Conservation (phyloP, 64 coral and sea anemone species). For the Dendronephthya gigantea region DNA sequence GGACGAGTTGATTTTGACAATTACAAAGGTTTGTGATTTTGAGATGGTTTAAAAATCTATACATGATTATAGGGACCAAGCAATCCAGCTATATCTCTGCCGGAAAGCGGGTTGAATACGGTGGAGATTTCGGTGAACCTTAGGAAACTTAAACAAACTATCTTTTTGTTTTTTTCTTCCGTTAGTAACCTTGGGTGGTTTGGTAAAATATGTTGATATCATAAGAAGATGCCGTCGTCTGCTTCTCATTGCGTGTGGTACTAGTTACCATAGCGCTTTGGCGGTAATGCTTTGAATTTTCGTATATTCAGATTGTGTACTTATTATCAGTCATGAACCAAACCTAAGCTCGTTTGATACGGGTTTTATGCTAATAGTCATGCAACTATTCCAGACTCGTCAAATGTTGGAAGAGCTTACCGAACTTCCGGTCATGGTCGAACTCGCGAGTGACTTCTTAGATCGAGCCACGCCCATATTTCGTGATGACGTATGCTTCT, state of each 20-base stretch:
- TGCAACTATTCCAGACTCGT: constrained; percentile 53
- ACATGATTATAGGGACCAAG: no score
- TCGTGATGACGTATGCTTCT: constrained; percentile 97
- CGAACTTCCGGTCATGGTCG: constrained; percentile 81
- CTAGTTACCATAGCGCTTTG: constrained; percentile 91
- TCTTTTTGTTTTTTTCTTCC: background rate
- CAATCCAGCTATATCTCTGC: no score
- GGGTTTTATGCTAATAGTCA: no score
- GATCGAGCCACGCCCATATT: constrained; percentile 83
- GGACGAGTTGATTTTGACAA: constrained; percentile 83
- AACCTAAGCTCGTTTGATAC: no score
- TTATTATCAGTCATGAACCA: no score
- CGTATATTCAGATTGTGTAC: no score
- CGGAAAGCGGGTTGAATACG: no score
- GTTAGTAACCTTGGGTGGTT: constrained; percentile 69
- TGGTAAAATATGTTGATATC: constrained; percentile 63
- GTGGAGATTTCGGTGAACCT: no score
- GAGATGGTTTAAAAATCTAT: no score
- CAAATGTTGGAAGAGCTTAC: constrained; percentile 85
- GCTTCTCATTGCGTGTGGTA: constrained; percentile 86
- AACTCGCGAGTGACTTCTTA: constrained; percentile 93
- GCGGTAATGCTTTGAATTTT: constrained; percentile 42
- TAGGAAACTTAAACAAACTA: background rate
- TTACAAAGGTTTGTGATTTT: constrained; percentile 48
- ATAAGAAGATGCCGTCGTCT: constrained; percentile 77